phyloP scores from a whole-genome alignment of 2,113 vertebrate genomes.

The Phrynocephalus versicolor region DNA sequence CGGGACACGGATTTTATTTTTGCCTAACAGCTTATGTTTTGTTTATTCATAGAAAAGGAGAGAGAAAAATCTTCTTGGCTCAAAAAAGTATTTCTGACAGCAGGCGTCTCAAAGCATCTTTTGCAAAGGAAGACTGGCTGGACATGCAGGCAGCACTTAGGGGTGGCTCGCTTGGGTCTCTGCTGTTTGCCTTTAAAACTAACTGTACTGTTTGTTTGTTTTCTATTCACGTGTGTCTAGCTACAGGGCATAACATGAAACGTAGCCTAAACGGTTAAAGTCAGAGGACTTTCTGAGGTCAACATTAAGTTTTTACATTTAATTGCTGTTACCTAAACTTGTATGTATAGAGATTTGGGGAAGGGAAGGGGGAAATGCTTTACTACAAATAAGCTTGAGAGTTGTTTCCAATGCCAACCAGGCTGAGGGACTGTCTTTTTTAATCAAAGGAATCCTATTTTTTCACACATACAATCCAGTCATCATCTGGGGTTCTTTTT shows the following conservation, averaged over 20 bases:
- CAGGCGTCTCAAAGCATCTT: slow-evolving; percentile 75
- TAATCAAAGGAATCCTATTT: slow-evolving; percentile 79
- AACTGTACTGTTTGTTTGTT: slow-evolving; percentile 93
- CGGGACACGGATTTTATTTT: slow-evolving; percentile 78
- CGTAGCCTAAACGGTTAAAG: slow-evolving; percentile 87
- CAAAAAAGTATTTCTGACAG: slow-evolving; percentile 72
- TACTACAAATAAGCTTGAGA: slow-evolving; percentile 72
- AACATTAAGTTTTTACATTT: slow-evolving; percentile 84
- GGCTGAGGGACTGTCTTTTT: slow-evolving; percentile 68
- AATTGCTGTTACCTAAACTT: slow-evolving; percentile 86
- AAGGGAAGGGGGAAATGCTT: slow-evolving; percentile 65
- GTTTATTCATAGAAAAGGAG: slow-evolving; percentile 79
- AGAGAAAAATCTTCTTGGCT: slow-evolving; percentile 70
- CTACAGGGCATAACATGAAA: slow-evolving; percentile 89
- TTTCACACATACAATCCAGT: slow-evolving; percentile 71
- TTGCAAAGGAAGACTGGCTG: slow-evolving; percentile 57
- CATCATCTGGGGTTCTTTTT: slow-evolving; percentile 52
- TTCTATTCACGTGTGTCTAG: slow-evolving; percentile 95
- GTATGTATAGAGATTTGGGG: slow-evolving; percentile 72
- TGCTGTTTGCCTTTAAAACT: slow-evolving; percentile 97
- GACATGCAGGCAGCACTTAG: slow-evolving; percentile 81
- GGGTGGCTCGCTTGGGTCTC: slow-evolving; percentile 81
- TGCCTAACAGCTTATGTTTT: slow-evolving; percentile 88
- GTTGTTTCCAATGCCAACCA: slow-evolving; percentile 56
- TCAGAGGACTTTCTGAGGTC: slow-evolving; percentile 81